Evolutionary conservation across 2,113 vertebrate species (phyloP).

Genomic region (Pungitius pungitius): DNA sequence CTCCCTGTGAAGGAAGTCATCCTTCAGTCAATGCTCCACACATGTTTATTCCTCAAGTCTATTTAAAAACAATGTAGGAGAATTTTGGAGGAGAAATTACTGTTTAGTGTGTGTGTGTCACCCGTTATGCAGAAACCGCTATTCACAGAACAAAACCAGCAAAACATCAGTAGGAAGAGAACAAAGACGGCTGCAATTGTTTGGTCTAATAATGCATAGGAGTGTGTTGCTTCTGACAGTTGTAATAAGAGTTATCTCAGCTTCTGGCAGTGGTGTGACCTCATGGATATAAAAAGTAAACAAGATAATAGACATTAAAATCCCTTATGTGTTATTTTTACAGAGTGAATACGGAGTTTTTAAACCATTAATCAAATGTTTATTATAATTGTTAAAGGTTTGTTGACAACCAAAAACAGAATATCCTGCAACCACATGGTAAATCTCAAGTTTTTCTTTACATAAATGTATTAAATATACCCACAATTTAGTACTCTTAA

Average conservation of each 20-base stretch:
- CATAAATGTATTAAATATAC: not conserved
- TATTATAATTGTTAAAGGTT: not conserved
- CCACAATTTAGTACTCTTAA: not conserved
- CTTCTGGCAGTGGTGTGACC: not conserved
- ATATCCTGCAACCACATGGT: not conserved
- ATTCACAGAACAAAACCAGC: slow-evolving; percentile 1
- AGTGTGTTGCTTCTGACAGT: not conserved
- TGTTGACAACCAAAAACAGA: too few relatives aligned
- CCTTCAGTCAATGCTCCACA: not conserved
- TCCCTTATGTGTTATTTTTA: not conserved
- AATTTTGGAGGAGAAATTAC: not conserved
- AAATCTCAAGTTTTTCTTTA: not conserved
- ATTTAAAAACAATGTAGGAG: not conserved
- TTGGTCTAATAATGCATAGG: too few relatives aligned
- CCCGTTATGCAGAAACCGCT: not conserved
- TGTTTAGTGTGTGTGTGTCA: not conserved
- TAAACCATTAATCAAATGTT: not conserved
- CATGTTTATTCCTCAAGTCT: not conserved
- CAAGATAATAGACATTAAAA: too few relatives aligned
- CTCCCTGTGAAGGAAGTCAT: not conserved
- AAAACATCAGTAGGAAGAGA: slow-evolving; percentile 8
- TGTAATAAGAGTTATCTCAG: not conserved
- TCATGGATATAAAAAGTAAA: too few relatives aligned
- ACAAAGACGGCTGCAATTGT: slow-evolving; percentile 11
- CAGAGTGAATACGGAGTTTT: not conserved